Conservation (phyloP, 2,797 vertebrate species). For the Xyrichtys novacula region DNA sequence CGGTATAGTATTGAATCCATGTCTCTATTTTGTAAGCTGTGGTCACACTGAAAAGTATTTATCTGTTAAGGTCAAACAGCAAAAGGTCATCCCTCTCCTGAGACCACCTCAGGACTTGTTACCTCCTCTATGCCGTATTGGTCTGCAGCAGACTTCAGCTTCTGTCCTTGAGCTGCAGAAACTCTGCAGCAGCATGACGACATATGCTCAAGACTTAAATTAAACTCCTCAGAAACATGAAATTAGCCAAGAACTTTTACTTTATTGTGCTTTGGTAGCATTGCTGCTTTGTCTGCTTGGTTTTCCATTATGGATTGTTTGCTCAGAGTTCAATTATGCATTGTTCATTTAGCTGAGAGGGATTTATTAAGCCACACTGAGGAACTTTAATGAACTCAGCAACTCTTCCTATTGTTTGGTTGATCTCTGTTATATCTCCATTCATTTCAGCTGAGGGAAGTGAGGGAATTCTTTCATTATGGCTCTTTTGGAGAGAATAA, state of each 20-base stretch:
- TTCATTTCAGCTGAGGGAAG: slow-evolving; percentile 34
- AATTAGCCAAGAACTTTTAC: slow-evolving; percentile 36
- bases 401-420: slow-evolving; percentile 38
- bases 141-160: not conserved
- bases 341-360: slow-evolving; percentile 47
- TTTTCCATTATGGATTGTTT: slow-evolving; percentile 45
- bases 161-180: slow-evolving; percentile 11
- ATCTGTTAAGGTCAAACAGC: slow-evolving; percentile 24
- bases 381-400: slow-evolving; percentile 32
- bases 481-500: not conserved
- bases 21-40: slow-evolving; percentile 17
- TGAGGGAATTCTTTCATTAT: not conserved
- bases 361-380: slow-evolving; percentile 47
- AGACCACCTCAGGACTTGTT: slow-evolving; percentile 21
- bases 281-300: slow-evolving; percentile 29
- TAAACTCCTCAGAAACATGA: slow-evolving; percentile 8
- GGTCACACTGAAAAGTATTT: slow-evolving; percentile 24
- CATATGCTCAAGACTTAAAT: slow-evolving; percentile 5
- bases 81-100: slow-evolving; percentile 29
- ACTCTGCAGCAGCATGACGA: too few species aligned
- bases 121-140: not conserved
- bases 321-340: slow-evolving; percentile 41
- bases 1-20: slow-evolving; percentile 16
- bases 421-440: slow-evolving; percentile 36
- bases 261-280: slow-evolving; percentile 33